Base-by-base conservation (phyloP, 1,140 invertebrate genomes). In the Aphelinus certus region DNA sequence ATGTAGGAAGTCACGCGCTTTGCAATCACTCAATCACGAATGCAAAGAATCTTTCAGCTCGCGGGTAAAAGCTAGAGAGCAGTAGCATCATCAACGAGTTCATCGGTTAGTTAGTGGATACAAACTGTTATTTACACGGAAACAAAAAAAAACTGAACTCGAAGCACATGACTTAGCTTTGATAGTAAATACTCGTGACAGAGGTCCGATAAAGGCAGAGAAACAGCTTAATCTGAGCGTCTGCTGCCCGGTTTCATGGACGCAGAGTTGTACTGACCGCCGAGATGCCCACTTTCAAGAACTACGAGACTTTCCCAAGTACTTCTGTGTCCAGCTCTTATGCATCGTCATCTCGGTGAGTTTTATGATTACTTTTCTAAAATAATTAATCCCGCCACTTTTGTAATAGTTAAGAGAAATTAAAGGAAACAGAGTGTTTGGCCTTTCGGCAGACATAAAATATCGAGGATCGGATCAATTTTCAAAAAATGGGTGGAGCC, bases 141-240 rank as follows among this genome's bases (percentile, higher is more conserved):
- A 42, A 47, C 2, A 71, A 53, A 62, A 61, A 61, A 10, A 51
- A 76, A 61, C 26, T 60, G 63, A 53, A 51, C 64, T 9, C 69
- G 63, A 71, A 71, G 79, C 81, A 80, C 81, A 81, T 82, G 81
- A 82, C 80, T 82, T 58, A 56, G 45, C 46, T n/a, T 76, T 79
- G 80, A 81, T 81, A 81, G 65, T 57, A 48, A 45, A 77, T 67
- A 79, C 81, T 82, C 80, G 81, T 82, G 81, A 81, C 80, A 58
- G 71, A 48, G 46, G n/a, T 10, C 63, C 71, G 81, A 82, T 81
- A 80, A 81, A 71, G 61, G 47, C 61, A 42, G 3, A 26, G n/a
- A 57, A 60, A 65, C 60, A 64, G 57, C 57, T 57, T 57, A 68
- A 68, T 68, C 65, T 46, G 3, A 42, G 42, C 46, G 62, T 10